Evolutionary conservation across 2,888 invertebrate genomes (phyloP).

Genomic region (Fabriciana adippe): DNA sequence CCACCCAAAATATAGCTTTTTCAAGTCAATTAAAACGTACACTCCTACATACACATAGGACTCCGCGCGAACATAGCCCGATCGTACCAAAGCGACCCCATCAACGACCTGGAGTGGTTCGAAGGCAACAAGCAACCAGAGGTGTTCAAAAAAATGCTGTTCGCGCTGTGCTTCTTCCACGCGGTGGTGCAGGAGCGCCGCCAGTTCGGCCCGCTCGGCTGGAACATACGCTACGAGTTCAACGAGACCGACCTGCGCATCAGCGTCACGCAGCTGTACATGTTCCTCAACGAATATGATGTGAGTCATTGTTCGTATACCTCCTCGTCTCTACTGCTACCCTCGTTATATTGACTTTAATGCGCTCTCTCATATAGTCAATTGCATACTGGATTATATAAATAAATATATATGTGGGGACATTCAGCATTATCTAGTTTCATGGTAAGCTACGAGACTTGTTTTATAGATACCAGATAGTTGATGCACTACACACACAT

Average conservation of each 20-base stretch:
- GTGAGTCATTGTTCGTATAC: conserved; percentile 58
- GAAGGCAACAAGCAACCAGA: conserved; percentile 89
- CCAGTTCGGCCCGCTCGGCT: conserved; percentile 96
- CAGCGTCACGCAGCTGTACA: conserved; percentile 93
- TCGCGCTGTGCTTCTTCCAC: conserved; percentile 96
- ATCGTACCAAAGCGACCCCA: conserved; percentile 93
- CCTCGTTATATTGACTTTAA: not conserved
- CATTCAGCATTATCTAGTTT: no score
- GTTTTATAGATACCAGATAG: no score
- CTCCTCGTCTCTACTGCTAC: not conserved
- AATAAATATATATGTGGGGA: no score
- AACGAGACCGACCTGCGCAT: conserved; percentile 97
- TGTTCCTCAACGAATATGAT: conserved; percentile 91
- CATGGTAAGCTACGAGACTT: no score
- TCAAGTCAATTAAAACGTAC: no score
- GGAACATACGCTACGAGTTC: conserved; percentile 98
- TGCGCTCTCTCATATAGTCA: no score
- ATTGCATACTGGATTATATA: no score
- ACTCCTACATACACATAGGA: conserved; percentile 51
- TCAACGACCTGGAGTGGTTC: conserved; percentile 93
- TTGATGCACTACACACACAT: no score
- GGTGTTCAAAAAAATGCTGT: conserved; percentile 92
- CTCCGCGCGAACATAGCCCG: conserved; percentile 91
- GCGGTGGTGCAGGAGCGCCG: conserved; percentile 94
- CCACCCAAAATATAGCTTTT: no score